Evolutionary conservation across 2,113 vertebrate genomes (phyloP).

Genomic region (Thinocorus orbignyianus): DNA sequence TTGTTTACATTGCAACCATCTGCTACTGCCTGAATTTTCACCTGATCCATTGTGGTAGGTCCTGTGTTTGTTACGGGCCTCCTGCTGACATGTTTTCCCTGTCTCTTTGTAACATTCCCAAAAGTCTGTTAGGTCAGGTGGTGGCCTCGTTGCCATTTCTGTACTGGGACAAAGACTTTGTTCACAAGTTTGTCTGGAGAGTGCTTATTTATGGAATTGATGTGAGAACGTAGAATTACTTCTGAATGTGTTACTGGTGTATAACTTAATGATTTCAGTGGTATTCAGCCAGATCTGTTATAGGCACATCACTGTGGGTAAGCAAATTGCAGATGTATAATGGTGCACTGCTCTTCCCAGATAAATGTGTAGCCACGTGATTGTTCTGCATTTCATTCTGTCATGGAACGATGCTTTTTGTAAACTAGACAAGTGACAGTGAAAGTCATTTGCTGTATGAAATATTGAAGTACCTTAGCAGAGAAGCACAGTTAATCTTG

Average conservation of each 20-base stretch:
- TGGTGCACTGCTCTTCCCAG: not conserved
- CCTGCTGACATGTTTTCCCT: rapidly evolving
- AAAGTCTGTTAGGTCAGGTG: not conserved
- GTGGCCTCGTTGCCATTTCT: not conserved
- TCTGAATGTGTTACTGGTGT: not conserved
- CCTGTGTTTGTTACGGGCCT: rapidly evolving
- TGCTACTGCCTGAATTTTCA: not conserved
- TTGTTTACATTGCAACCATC: not conserved
- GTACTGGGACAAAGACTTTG: not conserved
- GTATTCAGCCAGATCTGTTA: not conserved
- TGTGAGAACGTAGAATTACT: not conserved
- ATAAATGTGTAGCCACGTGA: not conserved
- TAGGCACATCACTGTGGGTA: not conserved
- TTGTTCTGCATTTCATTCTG: not conserved
- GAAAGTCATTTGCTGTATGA: not conserved
- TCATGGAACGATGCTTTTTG: not conserved
- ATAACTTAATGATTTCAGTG: not conserved
- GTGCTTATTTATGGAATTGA: not conserved
- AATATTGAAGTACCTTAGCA: not conserved
- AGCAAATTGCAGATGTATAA: not conserved
- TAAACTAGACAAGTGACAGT: not conserved
- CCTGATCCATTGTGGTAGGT: not conserved
- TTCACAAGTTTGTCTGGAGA: not conserved
- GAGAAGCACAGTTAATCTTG: not conserved
- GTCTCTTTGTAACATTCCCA: not conserved